Conservation (phyloP, 2,113 vertebrate genomes). For the Brevimyrus niger region DNA sequence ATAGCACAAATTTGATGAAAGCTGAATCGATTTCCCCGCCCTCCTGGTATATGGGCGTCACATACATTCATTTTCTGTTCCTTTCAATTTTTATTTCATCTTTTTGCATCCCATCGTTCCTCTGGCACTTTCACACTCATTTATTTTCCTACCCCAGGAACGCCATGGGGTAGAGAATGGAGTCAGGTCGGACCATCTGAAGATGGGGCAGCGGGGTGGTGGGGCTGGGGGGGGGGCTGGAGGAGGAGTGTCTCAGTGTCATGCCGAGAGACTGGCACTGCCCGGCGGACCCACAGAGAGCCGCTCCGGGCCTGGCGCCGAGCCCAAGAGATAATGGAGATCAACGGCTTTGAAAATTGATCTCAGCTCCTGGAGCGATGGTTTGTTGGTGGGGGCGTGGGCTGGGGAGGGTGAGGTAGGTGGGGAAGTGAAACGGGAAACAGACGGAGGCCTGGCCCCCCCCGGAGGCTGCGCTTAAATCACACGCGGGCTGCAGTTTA, state of each 20-base stretch:
- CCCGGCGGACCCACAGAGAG: background rate
- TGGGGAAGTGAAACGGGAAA: background rate
- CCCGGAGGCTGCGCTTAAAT: slow-evolving; percentile 8
- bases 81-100: background rate
- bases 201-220: background rate
- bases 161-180: background rate
- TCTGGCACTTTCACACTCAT: background rate
- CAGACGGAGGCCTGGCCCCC: background rate
- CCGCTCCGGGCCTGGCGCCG: background rate
- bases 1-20: background rate
- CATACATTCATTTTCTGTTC: background rate
- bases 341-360: slow-evolving; percentile 19
- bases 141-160: background rate
- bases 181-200: background rate
- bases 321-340: slow-evolving; percentile 10
- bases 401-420: background rate
- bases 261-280: background rate
- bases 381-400: background rate
- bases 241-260: background rate
- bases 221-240: background rate
- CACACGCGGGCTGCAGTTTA: background rate
- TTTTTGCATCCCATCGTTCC: background rate
- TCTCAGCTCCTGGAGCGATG: background rate
- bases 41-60: background rate
- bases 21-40: background rate